A percentile compares a stretch with the other conserved stretches of the same genome.
phyloP scores from a whole-genome alignment of 2,797 vertebrate species.

The Pseudochirops corinnae region DNA sequence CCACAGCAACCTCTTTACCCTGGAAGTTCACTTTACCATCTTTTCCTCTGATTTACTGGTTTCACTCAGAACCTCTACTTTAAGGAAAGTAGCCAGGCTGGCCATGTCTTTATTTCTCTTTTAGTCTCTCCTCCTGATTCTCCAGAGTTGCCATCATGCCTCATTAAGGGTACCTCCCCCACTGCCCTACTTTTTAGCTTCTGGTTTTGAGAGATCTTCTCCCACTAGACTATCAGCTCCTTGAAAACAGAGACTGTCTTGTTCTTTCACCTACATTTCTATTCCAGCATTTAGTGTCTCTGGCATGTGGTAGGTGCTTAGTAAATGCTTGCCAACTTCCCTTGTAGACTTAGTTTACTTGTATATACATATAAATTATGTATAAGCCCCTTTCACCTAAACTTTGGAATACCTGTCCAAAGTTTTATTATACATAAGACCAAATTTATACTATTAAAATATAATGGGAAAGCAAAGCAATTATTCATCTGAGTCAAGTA shows the following conservation, averaged over 20 bases:
- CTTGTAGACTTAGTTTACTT: neutral
- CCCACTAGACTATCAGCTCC: neutral
- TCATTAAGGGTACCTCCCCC: neutral
- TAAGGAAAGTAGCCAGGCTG: neutral
- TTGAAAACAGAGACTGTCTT: neutral
- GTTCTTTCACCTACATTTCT: neutral
- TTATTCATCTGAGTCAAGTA: neutral
- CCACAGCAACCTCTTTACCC: neutral
- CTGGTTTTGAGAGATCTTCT: neutral
- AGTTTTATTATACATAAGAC: neutral
- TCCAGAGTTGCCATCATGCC: neutral
- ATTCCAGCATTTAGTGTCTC: neutral
- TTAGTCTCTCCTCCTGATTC: neutral
- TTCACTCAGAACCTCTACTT: neutral
- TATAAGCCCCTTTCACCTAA: neutral
- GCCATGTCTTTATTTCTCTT: neutral
- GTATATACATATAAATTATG: neutral
- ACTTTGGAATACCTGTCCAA: slow-evolving; percentile 21
- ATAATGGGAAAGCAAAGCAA: neutral
- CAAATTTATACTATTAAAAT: neutral
- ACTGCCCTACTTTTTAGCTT: neutral
- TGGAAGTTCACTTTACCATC: neutral
- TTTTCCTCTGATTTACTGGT: neutral
- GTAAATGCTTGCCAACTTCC: neutral
- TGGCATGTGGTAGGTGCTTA: neutral